Evolutionary conservation across 92 coral and sea anemone species (phyloP), one percentile per base, ranked within the genome.

Genomic region (Porites lobata): DNA sequence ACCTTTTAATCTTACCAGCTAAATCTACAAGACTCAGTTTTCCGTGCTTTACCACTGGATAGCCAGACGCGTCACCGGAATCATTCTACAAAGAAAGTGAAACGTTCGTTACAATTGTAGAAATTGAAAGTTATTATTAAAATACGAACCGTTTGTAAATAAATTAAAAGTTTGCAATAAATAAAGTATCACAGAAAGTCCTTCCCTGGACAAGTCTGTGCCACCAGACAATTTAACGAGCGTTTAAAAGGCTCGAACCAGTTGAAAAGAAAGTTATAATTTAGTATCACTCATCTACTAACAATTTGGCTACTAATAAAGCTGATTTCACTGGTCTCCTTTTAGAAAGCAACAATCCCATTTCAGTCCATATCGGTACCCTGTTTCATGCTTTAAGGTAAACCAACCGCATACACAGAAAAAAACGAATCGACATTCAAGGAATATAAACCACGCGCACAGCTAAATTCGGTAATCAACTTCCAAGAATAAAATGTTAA

Each of bases 11-110:
- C 82, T 83, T 91, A 98, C 99, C 99, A 50, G 99, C 99, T 14
- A 98, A 90, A 84, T 98, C 99, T 53, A 98, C 99, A n/a, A 98
- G 93, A 62, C 98, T 92, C 24, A 98, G 89, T 65, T 93, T 98
- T 72, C 99, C 99, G 76, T 98, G 98, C 52, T 92, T 88, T 18
- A 94, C 87, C 47, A 94, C 83, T 8, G 96, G 96, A 85, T 95
- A 94, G 29, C 94, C 99, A 21, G 94, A 82, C 10, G 89, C 98
- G 51, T 94, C 98, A 9, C 81, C 96, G 56, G 95, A 90, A 72
- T 98, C 98, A 74, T 87, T 88, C 99, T 98, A 75, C 7, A 20
- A 79, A 29, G 15, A 20, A 50, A 21, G 47, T 10, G 11, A 71
- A 11, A 50, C 32, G 20, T 8, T 26, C 50, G 63, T n/a, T 75